A percentile compares a stretch with the other conserved stretches of the same genome.
These are phyloP conservation scores for Silvanus unidentatus DNA, from an alignment of 2,888 invertebrate genomes.

Conservation along the genomic window DNA sequence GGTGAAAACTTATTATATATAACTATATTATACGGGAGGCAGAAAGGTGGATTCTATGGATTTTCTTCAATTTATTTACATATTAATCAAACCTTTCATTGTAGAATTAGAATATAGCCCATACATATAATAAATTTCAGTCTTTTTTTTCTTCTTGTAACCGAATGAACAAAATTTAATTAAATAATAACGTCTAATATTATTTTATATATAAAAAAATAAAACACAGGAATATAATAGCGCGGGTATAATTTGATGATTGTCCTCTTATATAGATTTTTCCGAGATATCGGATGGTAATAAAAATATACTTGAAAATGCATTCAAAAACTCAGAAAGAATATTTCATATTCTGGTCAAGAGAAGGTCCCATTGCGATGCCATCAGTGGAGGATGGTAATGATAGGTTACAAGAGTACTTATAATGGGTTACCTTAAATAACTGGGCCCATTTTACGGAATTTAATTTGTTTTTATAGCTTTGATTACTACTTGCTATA, in stretches of 20 bases:
- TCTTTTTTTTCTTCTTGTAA: too few relatives aligned
- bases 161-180: too few relatives aligned
- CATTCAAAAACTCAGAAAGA: conserved; percentile 40
- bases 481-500: conserved; percentile 48
- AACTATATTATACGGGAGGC: conserved; percentile 20
- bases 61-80: not conserved
- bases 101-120: too few relatives aligned
- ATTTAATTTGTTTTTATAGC: conserved; percentile 51
- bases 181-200: too few relatives aligned
- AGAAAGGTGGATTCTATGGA: not conserved
- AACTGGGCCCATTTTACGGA: conserved; percentile 46
- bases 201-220: too few relatives aligned
- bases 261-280: conserved; percentile 17
- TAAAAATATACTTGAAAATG: conserved; percentile 41
- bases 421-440: conserved; percentile 47
- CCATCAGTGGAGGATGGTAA: conserved; percentile 40
- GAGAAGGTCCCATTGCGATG: conserved; percentile 29
- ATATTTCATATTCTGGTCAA: conserved; percentile 31
- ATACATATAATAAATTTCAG: too few relatives aligned
- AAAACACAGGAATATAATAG: too few relatives aligned
- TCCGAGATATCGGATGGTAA: conserved; percentile 28
- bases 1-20: conserved; percentile 25
- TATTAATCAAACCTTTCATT: too few relatives aligned
- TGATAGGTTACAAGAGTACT: conserved; percentile 45
- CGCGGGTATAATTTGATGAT: conserved; percentile 23